Evolutionary conservation across 2,888 invertebrate genomes (phyloP), one percentile per base, ranked within the genome.

Genomic region (Micoletzkya japonica): DNA sequence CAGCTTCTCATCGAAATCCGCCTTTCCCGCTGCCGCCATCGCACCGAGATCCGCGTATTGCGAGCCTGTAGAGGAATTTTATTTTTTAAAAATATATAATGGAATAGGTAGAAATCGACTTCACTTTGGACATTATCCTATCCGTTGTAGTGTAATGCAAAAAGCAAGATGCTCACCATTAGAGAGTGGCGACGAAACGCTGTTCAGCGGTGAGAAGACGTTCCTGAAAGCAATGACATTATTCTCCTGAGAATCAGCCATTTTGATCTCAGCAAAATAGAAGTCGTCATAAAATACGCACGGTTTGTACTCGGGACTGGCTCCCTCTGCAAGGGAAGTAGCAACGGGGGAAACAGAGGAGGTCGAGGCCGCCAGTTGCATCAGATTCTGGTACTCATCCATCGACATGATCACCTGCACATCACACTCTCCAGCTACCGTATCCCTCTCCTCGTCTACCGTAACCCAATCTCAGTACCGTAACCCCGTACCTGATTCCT

Each of bases 381-480:
- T 67, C 54, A 74, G 63, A 50, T 67, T 50, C 28, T 77, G 75
- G 64, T 80, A 80, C 70, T 78, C 79, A 58, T 78, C 76, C 6
- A 75, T 72, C 4, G 77, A 76, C 39, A 78, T 70, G 20, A 77
- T 72, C 32, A 80, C 77, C 76, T 78, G 34, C 30, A 37, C 50
- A 50, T n/a, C 20, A 4, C 20, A n/a, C 17, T 10, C 1, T n/a
- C 32, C 2, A 2, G 57, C 2, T 57, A 57, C 39, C 3, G 24
- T 39, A 59, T 32, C 3, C 44, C 44, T 44, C 44, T 20, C 44
- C 28, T 52, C 14, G n/a, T 24, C 14, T 52, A 39, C 39, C 10
- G 39, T 39, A 39, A 39, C 17, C 39, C 39, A 39, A 39, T 39
- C 7, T 17, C 10, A 10, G 6, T 6, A n/a, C 7, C 24, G 52